Evolutionary conservation across 2,797 vertebrate genomes (phyloP).

Genomic region (Microctenopoma steveboyesi): DNA sequence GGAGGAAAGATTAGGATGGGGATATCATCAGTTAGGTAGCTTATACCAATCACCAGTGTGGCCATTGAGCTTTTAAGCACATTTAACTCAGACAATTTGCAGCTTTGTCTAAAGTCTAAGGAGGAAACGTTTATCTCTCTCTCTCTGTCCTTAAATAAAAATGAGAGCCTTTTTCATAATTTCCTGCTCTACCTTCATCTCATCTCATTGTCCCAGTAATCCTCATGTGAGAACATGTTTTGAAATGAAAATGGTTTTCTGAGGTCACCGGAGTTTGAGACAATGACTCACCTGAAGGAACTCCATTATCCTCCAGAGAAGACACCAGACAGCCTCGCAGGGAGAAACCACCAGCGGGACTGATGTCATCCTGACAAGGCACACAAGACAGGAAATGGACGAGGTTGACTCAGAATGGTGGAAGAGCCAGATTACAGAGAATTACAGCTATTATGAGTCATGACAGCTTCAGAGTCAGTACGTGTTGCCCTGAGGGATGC

Average conservation of each 20-base stretch:
- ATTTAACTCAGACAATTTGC: too few relatives aligned
- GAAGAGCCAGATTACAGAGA: not conserved
- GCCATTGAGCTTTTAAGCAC: not conserved
- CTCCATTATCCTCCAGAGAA: constrained; percentile 91
- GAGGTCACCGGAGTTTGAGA: constrained; percentile 3
- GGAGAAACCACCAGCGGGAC: constrained; percentile 90
- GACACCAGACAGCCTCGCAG: constrained; percentile 93
- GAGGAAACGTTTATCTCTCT: too few relatives aligned
- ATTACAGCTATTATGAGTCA: not conserved
- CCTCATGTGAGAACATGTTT: not conserved
- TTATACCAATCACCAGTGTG: too few relatives aligned
- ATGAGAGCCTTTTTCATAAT: not conserved
- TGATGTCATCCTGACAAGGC: constrained; percentile 88
- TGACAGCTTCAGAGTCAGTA: not conserved
- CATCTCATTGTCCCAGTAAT: too few relatives aligned
- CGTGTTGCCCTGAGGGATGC: not conserved
- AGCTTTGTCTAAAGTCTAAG: too few relatives aligned
- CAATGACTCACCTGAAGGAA: constrained; percentile 88
- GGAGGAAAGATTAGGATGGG: not conserved
- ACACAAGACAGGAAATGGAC: constrained; percentile 64
- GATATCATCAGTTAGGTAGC: not conserved
- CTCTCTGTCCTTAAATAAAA: not conserved
- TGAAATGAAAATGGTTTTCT: not conserved
- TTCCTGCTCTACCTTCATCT: not conserved
- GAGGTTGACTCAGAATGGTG: constrained; percentile 35